Base-by-base conservation (phyloP, 2,797 vertebrate genomes). In the Lepidocolaptes lacrymiger region DNA sequence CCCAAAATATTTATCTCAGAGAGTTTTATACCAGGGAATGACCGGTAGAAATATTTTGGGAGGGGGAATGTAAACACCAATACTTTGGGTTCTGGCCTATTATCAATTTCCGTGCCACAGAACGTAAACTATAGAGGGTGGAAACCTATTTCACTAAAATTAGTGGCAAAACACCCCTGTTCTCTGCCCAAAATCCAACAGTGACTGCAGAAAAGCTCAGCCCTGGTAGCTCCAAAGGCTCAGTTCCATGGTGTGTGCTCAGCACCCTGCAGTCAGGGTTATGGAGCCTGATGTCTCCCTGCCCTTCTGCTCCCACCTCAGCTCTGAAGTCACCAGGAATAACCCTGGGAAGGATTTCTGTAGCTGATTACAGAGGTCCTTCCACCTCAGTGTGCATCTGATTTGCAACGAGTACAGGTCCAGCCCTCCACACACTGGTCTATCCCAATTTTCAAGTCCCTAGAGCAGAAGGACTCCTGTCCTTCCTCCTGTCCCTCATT, bases 321-420 rank as follows among this genome's bases (percentile, higher is more conserved):
- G 59, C 55, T 26, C 56, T 14, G 34, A 34, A 73, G 66, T 7
- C 69, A 24, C 1, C 41, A 36, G 39, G 6, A 64, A 14, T 1
- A n/a, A 27, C 30, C 39, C 46, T 21, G 9, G 52, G 26, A 8
- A 27, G 62, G 41, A 23, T 30, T 59, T 30, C 39, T 41, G 54
- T 1, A 12, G 77, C 68, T 10, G 34, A 10, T 9, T 7, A 6
- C 48, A 12, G 43, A 0, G 10, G 15, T 7, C 34, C 43, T 62
- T 49, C 28, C 20, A 23, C 68, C 77, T 52, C 72, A 1, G 19
- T 0, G 1, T 2, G 34, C 3, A 5, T 6, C 24, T 37, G 0
- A 14, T 5, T 4, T 7, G 14, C 51, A 46, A 3, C 7, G 0
- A 27, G 44, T 0, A 5, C 41, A 51, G 49, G 12, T 49, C 17